Evolutionary conservation across 35 echinoderm and acorn worm genomes (phyloP).

Genomic region (Amphiura filiformis): DNA sequence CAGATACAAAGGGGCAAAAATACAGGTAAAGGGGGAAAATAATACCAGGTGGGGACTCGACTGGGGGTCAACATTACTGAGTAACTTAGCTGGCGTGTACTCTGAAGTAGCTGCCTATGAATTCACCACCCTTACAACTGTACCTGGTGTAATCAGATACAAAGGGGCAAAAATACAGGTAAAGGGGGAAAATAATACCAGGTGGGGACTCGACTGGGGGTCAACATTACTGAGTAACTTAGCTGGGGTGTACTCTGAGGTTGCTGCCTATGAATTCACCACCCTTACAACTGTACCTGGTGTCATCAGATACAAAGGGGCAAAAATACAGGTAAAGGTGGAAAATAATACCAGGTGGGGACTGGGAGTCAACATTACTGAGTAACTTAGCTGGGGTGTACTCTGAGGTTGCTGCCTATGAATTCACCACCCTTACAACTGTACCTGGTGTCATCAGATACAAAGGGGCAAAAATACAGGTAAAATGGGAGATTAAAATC

Average conservation of each 20-base stretch:
- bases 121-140: not conserved
- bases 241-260: slow-evolving; percentile 71
- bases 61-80: slow-evolving; percentile 74
- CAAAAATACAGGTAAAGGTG: not conserved
- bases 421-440: not conserved
- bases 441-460: not conserved
- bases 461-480: not conserved
- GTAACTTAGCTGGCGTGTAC: slow-evolving; percentile 94
- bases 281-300: not conserved
- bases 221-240: slow-evolving; percentile 93
- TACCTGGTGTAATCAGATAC: not conserved
- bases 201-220: not conserved
- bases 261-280: not conserved
- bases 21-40: not conserved
- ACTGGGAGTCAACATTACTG: too few species aligned
- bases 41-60: not conserved
- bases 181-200: not conserved
- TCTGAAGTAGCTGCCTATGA: not conserved
- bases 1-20: not conserved
- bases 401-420: not conserved
- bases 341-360: not conserved
- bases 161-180: not conserved
- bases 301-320: not conserved
- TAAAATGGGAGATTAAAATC: not conserved
- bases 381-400: too few species aligned